Conservation (phyloP, 2,888 invertebrate genomes). For the Drosophila maculinotata region DNA sequence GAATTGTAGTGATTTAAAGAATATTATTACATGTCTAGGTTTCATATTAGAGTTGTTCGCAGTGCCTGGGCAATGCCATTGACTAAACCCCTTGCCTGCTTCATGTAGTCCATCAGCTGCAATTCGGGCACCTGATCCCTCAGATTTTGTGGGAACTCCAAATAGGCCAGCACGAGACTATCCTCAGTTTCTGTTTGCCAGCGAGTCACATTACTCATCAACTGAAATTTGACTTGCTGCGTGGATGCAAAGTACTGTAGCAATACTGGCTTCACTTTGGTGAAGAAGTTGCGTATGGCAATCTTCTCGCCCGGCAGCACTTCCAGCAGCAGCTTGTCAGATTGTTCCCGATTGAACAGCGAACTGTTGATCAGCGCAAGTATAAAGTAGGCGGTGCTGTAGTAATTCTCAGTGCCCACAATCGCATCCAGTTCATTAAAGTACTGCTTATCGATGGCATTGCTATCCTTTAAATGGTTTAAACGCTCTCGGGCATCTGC, state of each 20-base stretch:
- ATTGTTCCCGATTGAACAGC: constrained; percentile 12
- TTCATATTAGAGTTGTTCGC: background rate
- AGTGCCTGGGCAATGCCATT: constrained; percentile 17
- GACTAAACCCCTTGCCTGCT: constrained; percentile 31
- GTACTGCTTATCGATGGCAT: constrained; percentile 51
- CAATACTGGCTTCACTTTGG: constrained; percentile 22
- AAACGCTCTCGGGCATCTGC: constrained; percentile 24
- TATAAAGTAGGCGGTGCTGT: constrained; percentile 58
- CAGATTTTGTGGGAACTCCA: constrained; percentile 50
- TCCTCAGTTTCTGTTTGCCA: constrained; percentile 47
- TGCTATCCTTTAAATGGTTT: constrained; percentile 25
- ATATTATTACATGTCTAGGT: too few relatives aligned
- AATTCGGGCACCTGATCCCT: constrained; percentile 51
- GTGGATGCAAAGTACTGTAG: constrained; percentile 37
- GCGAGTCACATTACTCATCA: constrained; percentile 45
- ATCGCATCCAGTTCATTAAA: constrained; percentile 49
- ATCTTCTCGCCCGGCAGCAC: constrained; percentile 58
- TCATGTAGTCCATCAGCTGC: constrained; percentile 53
- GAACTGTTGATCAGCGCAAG: constrained; percentile 49
- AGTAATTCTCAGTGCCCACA: constrained; percentile 42
- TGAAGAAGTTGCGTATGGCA: constrained; percentile 57
- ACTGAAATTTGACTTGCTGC: constrained; percentile 20
- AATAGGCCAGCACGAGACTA: constrained; percentile 34
- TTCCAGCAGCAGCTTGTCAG: constrained; percentile 40
- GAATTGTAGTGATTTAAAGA: background rate